phyloP scores from a whole-genome alignment of 1,140 invertebrate species.

The Ladona fulva region DNA sequence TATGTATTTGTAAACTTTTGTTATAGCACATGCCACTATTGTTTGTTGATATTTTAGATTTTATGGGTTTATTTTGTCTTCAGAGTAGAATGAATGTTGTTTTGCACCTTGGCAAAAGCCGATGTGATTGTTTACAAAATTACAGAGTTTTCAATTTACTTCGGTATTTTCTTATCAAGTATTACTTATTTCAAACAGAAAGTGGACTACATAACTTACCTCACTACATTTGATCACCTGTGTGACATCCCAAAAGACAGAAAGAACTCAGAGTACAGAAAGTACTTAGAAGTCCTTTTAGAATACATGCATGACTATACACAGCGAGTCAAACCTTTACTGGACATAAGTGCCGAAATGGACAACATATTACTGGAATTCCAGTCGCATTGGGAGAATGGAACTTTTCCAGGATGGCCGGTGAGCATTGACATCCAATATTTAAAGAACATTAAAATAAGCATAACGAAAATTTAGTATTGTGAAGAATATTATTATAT shows the following conservation, averaged over 20 bases:
- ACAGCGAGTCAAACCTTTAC: constrained; percentile 78
- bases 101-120: too few species aligned
- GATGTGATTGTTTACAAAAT: too few species aligned
- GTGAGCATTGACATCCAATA: too few species aligned
- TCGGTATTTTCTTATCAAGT: constrained; percentile 11
- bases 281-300: constrained; percentile 75
- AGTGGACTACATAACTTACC: constrained; percentile 92
- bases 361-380: constrained; percentile 74
- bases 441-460: too few species aligned
- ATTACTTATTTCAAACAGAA: constrained; percentile 51
- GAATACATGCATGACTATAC: constrained; percentile 86
- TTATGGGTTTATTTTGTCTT: too few species aligned
- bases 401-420: constrained; percentile 89
- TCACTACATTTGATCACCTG: constrained; percentile 90
- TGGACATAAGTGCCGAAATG: constrained; percentile 74
- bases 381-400: constrained; percentile 77
- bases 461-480: too few species aligned
- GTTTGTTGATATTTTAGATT: too few species aligned
- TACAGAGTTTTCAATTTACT: too few species aligned
- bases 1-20: too few species aligned
- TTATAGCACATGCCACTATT: too few species aligned
- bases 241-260: constrained; percentile 92
- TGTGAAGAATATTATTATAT: too few species aligned
- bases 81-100: too few species aligned
- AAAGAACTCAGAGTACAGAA: constrained; percentile 87